Evolutionary conservation across 2,888 invertebrate genomes (phyloP).

Genomic region (Girardia tigrina): DNA sequence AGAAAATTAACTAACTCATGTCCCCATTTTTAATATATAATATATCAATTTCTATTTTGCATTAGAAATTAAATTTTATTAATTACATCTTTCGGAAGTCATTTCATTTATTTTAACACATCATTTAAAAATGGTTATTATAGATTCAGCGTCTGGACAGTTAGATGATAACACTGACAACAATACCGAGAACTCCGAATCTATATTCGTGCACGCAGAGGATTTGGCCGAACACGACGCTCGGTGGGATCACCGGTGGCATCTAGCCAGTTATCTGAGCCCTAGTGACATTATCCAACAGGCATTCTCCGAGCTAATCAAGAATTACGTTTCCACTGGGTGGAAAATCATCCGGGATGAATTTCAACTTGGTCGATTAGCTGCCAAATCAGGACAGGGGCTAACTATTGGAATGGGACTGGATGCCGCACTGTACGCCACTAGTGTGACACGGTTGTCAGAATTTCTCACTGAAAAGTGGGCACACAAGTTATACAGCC

Average conservation of each 20-base stretch:
- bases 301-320: slow-evolving; percentile 61
- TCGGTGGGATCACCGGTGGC: slow-evolving; percentile 75
- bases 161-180: background rate
- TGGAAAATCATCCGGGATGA: slow-evolving; percentile 57
- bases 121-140: background rate
- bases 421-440: slow-evolving; percentile 41
- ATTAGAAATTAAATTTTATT: too few species aligned
- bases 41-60: too few species aligned
- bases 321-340: slow-evolving; percentile 66
- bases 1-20: too few species aligned
- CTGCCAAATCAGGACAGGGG: background rate
- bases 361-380: slow-evolving; percentile 37
- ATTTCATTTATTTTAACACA: background rate
- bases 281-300: slow-evolving; percentile 56
- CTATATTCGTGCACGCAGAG: slow-evolving; percentile 35
- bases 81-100: too few species aligned
- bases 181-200: background rate
- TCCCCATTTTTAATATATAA: too few species aligned
- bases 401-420: background rate
- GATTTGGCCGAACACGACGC: slow-evolving; percentile 55
- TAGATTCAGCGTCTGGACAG: background rate
- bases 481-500: slow-evolving; percentile 68
- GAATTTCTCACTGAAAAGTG: slow-evolving; percentile 62
- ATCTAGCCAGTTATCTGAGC: slow-evolving; percentile 68
- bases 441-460: slow-evolving; percentile 56